These are phyloP conservation scores for Puffinus mauretanicus DNA, from an alignment of 2,113 vertebrate genomes.

Conservation along the genomic window DNA sequence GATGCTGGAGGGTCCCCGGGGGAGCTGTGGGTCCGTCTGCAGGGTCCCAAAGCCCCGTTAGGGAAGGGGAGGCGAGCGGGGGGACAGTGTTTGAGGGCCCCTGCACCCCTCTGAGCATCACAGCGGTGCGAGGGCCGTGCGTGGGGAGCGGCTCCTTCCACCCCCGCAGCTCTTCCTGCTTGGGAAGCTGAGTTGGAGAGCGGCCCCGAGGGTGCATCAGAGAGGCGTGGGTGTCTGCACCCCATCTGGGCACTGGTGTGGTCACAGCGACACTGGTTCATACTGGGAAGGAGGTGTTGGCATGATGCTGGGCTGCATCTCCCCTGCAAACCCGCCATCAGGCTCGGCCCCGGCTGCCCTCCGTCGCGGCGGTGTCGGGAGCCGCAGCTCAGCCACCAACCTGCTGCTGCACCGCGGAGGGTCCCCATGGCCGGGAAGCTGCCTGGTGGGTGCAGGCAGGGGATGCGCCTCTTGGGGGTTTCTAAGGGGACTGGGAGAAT, in stretches of 20 bases:
- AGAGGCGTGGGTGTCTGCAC: neutral
- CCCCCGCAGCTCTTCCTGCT: fast-evolving
- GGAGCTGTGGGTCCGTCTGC: fast-evolving
- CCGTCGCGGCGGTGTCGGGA: fast-evolving
- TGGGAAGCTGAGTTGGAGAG: neutral
- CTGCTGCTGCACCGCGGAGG: neutral
- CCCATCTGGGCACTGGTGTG: neutral
- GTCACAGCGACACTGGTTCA: fast-evolving
- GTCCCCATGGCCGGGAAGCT: neutral
- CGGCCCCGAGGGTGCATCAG: neutral
- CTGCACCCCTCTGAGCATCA: neutral
- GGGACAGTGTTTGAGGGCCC: fast-evolving
- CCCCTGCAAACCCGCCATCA: fast-evolving
- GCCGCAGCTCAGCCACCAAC: neutral
- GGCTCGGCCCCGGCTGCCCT: neutral
- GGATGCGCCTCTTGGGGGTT: fast-evolving
- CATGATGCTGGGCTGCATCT: fast-evolving
- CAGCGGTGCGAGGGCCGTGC: fast-evolving
- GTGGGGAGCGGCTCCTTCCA: fast-evolving
- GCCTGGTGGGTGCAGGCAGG: neutral
- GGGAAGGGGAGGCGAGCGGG: neutral
- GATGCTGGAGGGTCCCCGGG: neutral
- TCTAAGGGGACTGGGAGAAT: neutral
- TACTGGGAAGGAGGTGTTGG: neutral
- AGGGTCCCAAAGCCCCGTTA: neutral